Conservation (phyloP, 2,888 invertebrate species). For the Cheilosia vulpina region DNA sequence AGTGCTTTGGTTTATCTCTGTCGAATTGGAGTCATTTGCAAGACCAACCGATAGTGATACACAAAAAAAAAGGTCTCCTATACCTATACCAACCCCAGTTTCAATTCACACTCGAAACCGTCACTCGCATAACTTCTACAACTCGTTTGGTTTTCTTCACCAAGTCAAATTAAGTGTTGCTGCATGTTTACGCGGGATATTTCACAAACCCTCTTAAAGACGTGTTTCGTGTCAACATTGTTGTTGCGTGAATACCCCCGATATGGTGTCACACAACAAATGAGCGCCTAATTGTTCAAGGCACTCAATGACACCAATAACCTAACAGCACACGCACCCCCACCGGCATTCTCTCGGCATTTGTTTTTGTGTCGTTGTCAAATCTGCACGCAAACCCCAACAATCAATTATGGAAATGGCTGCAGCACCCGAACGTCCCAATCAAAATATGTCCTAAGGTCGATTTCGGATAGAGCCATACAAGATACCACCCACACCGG, state of each 20-base stretch:
- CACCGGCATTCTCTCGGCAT: no score
- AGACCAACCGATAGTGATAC: no score
- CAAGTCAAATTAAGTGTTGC: slow-evolving; percentile 29
- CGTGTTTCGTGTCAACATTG: slow-evolving; percentile 46
- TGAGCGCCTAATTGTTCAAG: slow-evolving; percentile 70
- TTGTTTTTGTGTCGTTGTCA: slow-evolving; percentile 36
- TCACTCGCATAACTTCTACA: slow-evolving; percentile 28
- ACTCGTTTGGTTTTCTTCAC: slow-evolving; percentile 39
- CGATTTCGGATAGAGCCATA: slow-evolving; percentile 17
- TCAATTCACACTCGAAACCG: neutral
- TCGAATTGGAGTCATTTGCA: no score
- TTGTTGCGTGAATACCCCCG: slow-evolving; percentile 40
- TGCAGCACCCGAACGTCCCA: neutral
- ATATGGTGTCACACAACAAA: slow-evolving; percentile 59
- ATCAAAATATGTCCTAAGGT: slow-evolving; percentile 25
- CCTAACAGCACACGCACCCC: slow-evolving; percentile 35
- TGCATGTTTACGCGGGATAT: slow-evolving; percentile 53
- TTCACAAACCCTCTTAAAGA: neutral
- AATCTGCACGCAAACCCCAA: slow-evolving; percentile 64
- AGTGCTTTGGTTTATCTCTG: no score
- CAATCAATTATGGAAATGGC: slow-evolving; percentile 64
- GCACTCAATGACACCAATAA: slow-evolving; percentile 71
- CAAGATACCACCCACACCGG: neutral
- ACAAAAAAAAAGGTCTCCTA: no score
- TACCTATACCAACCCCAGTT: neutral